phyloP scores from a whole-genome alignment of 1,140 invertebrate genomes.

The Bombus confusus region DNA sequence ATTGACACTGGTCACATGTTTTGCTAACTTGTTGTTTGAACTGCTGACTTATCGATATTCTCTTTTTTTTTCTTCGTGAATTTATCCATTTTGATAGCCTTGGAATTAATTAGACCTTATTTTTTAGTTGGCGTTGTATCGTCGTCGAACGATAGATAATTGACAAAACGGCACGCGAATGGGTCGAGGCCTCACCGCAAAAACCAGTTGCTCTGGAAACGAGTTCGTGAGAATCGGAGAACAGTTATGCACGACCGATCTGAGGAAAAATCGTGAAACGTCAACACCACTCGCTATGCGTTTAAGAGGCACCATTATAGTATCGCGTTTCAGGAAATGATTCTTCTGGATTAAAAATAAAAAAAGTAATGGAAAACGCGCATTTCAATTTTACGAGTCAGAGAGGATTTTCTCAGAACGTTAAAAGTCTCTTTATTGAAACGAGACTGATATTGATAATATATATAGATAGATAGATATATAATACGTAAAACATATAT shows the following conservation, averaged over 20 bases:
- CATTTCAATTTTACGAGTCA: too few species aligned
- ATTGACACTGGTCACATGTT: not conserved
- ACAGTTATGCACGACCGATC: slow-evolving; percentile 3
- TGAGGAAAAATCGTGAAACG: not conserved
- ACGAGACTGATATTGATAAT: too few species aligned
- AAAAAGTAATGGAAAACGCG: too few species aligned
- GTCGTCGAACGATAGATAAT: not conserved
- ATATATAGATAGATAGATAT: too few species aligned
- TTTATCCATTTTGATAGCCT: not conserved
- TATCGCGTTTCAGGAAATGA: too few species aligned
- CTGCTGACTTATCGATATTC: not conserved
- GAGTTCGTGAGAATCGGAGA: slow-evolving; percentile 2
- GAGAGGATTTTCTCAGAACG: too few species aligned
- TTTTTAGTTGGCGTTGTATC: not conserved
- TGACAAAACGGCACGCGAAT: not conserved
- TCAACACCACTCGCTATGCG: not conserved
- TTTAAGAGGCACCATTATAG: too few species aligned
- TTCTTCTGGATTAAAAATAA: too few species aligned
- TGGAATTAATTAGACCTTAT: not conserved
- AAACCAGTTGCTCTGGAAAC: slow-evolving; percentile 11
- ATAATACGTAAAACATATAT: too few species aligned
- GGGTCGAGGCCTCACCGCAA: not conserved
- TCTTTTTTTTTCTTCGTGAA: too few species aligned
- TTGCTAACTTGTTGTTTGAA: not conserved
- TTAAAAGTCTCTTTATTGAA: too few species aligned